Conservation (phyloP, 92 coral and sea anemone genomes). For the Epizoanthus illoricatus region DNA sequence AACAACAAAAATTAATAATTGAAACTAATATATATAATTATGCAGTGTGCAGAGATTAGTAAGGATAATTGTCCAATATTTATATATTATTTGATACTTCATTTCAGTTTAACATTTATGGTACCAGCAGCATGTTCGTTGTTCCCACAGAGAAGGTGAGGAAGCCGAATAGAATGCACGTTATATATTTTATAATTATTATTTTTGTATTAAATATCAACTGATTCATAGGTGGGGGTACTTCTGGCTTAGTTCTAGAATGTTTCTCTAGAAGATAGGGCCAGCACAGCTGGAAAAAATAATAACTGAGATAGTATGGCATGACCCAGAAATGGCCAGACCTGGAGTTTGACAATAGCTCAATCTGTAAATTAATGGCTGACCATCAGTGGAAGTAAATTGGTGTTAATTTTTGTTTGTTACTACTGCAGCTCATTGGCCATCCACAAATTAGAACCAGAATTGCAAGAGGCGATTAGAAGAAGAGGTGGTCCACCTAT, state of each 20-base stretch:
- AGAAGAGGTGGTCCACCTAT: conserved; percentile 63
- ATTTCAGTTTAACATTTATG: conserved; percentile 89
- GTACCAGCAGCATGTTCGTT: conserved; percentile 96
- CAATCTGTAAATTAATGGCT: too few species aligned
- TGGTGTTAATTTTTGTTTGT: too few species aligned
- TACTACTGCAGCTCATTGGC: conserved; percentile 73
- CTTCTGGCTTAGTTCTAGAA: background rate
- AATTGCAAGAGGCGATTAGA: conserved; percentile 82
- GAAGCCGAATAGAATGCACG: background rate
- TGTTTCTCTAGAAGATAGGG: background rate
- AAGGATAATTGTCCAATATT: background rate
- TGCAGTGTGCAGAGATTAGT: too few species aligned
- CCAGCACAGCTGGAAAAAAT: too few species aligned
- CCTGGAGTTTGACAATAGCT: too few species aligned
- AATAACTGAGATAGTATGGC: too few species aligned
- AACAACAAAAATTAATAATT: too few species aligned
- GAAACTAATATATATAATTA: too few species aligned
- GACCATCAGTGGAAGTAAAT: background rate
- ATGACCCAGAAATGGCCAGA: too few species aligned
- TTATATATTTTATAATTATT: too few species aligned
- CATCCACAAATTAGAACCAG: conserved; percentile 84
- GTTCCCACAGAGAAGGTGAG: conserved; percentile 95
- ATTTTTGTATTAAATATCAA: too few species aligned
- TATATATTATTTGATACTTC: background rate
- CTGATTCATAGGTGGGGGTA: too few species aligned